phyloP scores from a whole-genome alignment of 2,797 vertebrate genomes.

The Phalloptychus januarius region DNA sequence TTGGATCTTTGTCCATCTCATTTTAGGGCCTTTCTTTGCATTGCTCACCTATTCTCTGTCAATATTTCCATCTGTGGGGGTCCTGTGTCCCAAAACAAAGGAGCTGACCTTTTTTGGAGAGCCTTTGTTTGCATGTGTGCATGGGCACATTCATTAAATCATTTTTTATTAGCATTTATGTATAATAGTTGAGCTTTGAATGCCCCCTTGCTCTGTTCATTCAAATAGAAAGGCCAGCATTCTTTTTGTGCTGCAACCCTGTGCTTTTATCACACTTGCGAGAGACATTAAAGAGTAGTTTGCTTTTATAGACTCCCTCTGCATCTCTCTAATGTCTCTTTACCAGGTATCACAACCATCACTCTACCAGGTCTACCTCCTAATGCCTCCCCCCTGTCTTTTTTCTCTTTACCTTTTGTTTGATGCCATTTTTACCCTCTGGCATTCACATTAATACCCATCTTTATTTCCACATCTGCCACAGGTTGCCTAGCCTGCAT shows the following conservation, averaged over 20 bases:
- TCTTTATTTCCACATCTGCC: constrained; percentile 62
- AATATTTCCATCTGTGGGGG: constrained; percentile 67
- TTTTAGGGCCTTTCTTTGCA: constrained; percentile 66
- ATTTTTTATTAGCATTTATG: constrained; percentile 67
- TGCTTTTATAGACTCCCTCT: constrained; percentile 74
- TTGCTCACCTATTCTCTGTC: constrained; percentile 53
- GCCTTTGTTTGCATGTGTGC: constrained; percentile 44
- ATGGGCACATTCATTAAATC: constrained; percentile 48
- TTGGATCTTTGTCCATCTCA: constrained; percentile 63
- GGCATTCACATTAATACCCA: constrained; percentile 26
- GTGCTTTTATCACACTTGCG: constrained; percentile 73
- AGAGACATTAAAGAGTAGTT: constrained; percentile 74
- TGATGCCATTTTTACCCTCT: constrained; percentile 10
- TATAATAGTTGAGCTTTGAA: constrained; percentile 53
- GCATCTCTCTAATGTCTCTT: constrained; percentile 69
- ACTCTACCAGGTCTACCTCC: constrained; percentile 44
- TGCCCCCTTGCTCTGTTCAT: constrained; percentile 49
- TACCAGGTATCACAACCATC: constrained; percentile 62
- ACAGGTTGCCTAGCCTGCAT: constrained; percentile 52
- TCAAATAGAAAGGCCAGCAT: constrained; percentile 58
- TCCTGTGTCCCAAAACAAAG: constrained; percentile 60
- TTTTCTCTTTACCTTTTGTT: constrained; percentile 21
- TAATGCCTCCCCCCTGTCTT: constrained; percentile 8
- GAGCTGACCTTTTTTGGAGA: constrained; percentile 66
- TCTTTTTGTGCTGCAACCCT: constrained; percentile 36